Evolutionary conservation across 2,888 invertebrate species (phyloP).

Genomic region (Meliscaeva auricollis): DNA sequence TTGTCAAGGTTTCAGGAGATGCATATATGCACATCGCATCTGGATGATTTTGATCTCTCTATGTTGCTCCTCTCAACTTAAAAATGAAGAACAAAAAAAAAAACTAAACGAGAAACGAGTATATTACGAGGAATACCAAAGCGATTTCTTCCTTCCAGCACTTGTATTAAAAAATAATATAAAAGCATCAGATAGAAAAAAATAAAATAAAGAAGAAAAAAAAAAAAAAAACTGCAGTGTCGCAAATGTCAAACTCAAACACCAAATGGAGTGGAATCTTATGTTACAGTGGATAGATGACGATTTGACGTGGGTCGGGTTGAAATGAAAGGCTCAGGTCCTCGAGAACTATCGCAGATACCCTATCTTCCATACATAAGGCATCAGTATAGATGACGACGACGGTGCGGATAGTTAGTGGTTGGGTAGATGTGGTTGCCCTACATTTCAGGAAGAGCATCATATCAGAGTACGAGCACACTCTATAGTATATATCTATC

Average conservation of each 20-base stretch:
- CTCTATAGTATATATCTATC: not conserved
- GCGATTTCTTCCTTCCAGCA: constrained; percentile 12
- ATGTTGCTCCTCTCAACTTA: not conserved
- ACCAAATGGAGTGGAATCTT: constrained; percentile 74
- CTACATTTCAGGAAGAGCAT: constrained; percentile 66
- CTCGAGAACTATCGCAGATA: constrained; percentile 31
- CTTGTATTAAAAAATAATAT: constrained; percentile 59
- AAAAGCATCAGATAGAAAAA: not conserved
- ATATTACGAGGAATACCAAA: not conserved
- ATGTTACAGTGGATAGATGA: constrained; percentile 58
- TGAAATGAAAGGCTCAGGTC: constrained; percentile 3
- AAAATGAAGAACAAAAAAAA: not conserved
- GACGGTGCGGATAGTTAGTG: constrained; percentile 61
- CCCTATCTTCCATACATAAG: not conserved
- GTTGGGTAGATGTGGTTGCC: constrained; percentile 69
- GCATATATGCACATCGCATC: constrained; percentile 22
- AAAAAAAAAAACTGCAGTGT: constrained; percentile 49
- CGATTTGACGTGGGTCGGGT: constrained; percentile 54
- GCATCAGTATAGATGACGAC: constrained; percentile 43
- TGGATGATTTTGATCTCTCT: constrained; percentile 24
- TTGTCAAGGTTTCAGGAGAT: constrained; percentile 57
- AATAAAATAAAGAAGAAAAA: not conserved
- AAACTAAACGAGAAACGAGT: not conserved
- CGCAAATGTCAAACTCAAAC: constrained; percentile 74
- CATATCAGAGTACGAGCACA: constrained; percentile 33